Evolutionary conservation across 92 coral and sea anemone genomes (phyloP).

Genomic region (Zoanthus sociatus): DNA sequence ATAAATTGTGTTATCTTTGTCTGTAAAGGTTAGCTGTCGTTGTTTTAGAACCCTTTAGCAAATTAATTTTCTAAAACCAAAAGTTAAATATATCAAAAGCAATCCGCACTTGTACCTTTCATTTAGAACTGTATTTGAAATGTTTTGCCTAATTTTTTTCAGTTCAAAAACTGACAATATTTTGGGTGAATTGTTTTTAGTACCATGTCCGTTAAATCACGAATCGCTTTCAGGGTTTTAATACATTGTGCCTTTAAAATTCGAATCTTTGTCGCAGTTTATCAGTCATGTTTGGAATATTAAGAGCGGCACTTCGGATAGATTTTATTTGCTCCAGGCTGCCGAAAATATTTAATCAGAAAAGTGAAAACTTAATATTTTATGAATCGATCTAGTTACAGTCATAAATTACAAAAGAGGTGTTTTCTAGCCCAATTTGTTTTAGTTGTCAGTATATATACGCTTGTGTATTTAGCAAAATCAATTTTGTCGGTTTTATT

Average conservation of each 20-base stretch:
- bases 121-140: neutral
- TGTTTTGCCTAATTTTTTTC: neutral
- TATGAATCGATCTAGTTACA: neutral
- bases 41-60: neutral
- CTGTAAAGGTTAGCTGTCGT: neutral
- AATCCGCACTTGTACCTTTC: too few species aligned
- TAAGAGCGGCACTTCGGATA: neutral
- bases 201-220: neutral
- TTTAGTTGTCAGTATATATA: neutral
- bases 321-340: neutral
- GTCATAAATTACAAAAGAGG: neutral
- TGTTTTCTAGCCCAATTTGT: neutral
- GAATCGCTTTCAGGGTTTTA: slow-evolving; percentile 8
- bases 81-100: neutral
- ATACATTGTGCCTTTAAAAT: slow-evolving; percentile 1
- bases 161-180: neutral
- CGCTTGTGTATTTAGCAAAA: neutral
- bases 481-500: neutral
- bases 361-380: too few species aligned
- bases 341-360: too few species aligned
- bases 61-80: neutral
- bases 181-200: neutral
- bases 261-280: slow-evolving; percentile 2
- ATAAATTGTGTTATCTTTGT: slow-evolving; percentile 3
- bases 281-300: neutral